phyloP scores from a whole-genome alignment of 2,888 invertebrate species.

The Chrysolina oricalcia region DNA sequence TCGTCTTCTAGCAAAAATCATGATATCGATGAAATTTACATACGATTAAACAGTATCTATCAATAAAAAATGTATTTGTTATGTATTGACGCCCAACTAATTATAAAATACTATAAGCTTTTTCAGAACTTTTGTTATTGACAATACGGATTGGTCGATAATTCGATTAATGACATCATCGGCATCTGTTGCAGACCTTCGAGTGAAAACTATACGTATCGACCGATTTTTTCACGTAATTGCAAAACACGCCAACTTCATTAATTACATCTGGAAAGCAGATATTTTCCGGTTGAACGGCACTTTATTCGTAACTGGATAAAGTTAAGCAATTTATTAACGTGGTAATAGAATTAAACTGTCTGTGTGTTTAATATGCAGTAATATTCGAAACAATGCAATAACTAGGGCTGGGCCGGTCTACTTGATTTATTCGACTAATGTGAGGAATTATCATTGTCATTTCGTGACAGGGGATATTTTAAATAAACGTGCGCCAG shows the following conservation, averaged over 20 bases:
- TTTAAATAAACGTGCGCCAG: neutral
- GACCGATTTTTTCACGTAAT: neutral
- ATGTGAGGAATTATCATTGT: conserved; percentile 20
- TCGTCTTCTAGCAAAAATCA: too few relatives aligned
- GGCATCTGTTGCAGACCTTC: too few relatives aligned
- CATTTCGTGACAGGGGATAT: conserved; percentile 1
- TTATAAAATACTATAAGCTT: too few relatives aligned
- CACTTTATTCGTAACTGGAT: conserved; percentile 19
- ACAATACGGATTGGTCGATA: too few relatives aligned
- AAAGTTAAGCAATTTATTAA: conserved; percentile 34
- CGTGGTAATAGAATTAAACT: conserved; percentile 30
- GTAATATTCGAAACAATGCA: conserved; percentile 31
- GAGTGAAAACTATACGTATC: too few relatives aligned
- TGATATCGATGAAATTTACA: too few relatives aligned
- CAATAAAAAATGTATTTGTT: too few relatives aligned
- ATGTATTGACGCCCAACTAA: too few relatives aligned
- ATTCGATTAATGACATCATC: too few relatives aligned
- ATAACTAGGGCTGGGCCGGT: conserved; percentile 13
- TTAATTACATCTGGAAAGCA: conserved; percentile 27
- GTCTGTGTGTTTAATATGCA: conserved; percentile 34
- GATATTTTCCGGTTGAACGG: conserved; percentile 13
- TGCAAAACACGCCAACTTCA: conserved; percentile 30
- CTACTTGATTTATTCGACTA: conserved; percentile 24
- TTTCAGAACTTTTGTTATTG: too few relatives aligned
- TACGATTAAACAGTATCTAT: too few relatives aligned